phyloP scores from a whole-genome alignment of 2,888 invertebrate species.

The Agonopterix alstromeriana region DNA sequence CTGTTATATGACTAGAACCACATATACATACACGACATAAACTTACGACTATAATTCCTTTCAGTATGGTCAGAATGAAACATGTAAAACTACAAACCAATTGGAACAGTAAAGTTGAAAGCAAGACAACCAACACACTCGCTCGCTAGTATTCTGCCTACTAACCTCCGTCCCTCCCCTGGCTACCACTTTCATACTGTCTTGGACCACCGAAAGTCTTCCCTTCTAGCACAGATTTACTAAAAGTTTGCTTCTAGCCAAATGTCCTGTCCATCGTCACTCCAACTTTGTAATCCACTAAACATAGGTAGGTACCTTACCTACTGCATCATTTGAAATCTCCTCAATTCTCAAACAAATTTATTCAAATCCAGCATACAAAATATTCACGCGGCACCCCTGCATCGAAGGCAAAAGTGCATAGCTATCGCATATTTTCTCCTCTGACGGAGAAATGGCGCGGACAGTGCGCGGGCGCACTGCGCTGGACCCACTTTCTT shows the following conservation, averaged over 20 bases:
- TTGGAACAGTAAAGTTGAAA: too few relatives aligned
- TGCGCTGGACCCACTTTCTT: conserved; percentile 46
- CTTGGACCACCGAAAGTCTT: background rate
- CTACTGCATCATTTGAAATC: background rate
- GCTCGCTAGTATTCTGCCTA: too few relatives aligned
- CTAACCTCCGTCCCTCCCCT: too few relatives aligned
- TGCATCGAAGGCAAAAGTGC: conserved; percentile 26
- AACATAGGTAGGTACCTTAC: background rate
- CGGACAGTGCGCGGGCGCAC: conserved; percentile 7
- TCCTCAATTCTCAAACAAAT: background rate
- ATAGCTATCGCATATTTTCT: conserved; percentile 1
- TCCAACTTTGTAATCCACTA: background rate
- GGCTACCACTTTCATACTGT: too few relatives aligned
- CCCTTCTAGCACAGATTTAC: background rate
- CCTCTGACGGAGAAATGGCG: conserved; percentile 1
- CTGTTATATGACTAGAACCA: too few relatives aligned
- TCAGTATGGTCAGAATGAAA: too few relatives aligned
- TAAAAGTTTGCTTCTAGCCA: background rate
- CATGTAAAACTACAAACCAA: too few relatives aligned
- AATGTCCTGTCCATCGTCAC: background rate
- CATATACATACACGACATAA: too few relatives aligned
- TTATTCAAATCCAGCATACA: background rate
- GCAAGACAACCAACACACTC: too few relatives aligned
- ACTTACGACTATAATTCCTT: too few relatives aligned
- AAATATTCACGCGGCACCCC: conserved; percentile 1